Base-by-base conservation (phyloP, 2,113 vertebrate genomes). In the Semicossyphus pulcher region DNA sequence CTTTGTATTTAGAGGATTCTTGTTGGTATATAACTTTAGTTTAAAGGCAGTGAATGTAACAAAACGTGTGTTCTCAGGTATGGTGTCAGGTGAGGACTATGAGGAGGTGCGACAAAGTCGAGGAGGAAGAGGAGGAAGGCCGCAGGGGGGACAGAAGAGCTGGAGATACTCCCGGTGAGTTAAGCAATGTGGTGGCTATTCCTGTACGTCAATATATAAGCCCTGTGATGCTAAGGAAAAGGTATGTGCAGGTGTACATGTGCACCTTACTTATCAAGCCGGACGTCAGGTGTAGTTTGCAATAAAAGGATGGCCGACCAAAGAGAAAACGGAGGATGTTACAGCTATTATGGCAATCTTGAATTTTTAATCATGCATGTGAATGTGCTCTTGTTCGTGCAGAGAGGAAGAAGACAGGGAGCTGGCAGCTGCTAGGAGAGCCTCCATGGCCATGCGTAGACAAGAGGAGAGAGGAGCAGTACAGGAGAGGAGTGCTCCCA, bases 351-450 rank as follows among this genome's bases (percentile, higher is more conserved):
- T n/a, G n/a, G n/a, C n/a, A n/a, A n/a, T n/a, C n/a, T n/a, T n/a
- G n/a, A n/a, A n/a, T n/a, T n/a, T n/a, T n/a, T n/a, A n/a, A n/a
- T n/a, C n/a, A n/a, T 10, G 7, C 8, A 4, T 59, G 37, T 29
- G 54, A 26, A 45, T 53, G 57, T 78, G 60, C 71, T 4, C 11
- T 12, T 76, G 58, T 67, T 52, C 48, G 1, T 15, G 20, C 75
- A 99, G 98, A 80, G 96, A 99, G 53, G 98, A 99, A 56, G 97
- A 98, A 52, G 97, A 99, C 84, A 86, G 95, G 58, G 97, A 97
- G 1, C 42, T 98, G 51, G 96, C 96, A 3, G 96, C 96, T 3
- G 97, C 96, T 0, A 91, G 97, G 75, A 90, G 95, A 75, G 97
- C 97, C 0, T 98, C 97, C 0, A 83, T 97, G 66, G 95, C 94